Percentiles rank a stretch among this genome's conserved stretches.
These are phyloP conservation scores for Aspiorhynchus laticeps DNA, from an alignment of 2,113 vertebrate genomes.

Conservation along the genomic window DNA sequence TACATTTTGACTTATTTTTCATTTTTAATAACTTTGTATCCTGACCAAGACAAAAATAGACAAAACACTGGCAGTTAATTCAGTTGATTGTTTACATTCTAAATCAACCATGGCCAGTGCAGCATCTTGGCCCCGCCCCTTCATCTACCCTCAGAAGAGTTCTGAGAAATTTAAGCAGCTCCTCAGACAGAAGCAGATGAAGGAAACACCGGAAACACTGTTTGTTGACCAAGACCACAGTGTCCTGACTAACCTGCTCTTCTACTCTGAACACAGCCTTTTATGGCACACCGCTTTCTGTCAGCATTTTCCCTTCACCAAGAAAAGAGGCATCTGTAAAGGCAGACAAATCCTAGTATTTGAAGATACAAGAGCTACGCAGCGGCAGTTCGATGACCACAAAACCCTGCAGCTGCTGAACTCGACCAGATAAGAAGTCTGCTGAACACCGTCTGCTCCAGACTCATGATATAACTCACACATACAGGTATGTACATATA, in stretches of 20 bases:
- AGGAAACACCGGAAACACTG: too few species aligned
- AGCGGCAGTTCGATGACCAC: not conserved
- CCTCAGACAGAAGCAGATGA: not conserved
- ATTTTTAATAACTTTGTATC: not conserved
- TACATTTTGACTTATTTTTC: not conserved
- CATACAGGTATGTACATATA: too few species aligned
- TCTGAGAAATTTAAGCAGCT: not conserved
- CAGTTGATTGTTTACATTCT: not conserved
- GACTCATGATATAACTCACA: not conserved
- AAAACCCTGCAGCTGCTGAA: not conserved
- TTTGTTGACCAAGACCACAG: not conserved
- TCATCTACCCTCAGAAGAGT: not conserved
- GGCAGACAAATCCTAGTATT: not conserved
- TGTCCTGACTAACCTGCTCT: too few species aligned
- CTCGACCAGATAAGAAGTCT: not conserved
- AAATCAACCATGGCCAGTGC: not conserved
- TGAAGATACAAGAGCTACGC: not conserved
- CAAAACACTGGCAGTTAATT: too few species aligned
- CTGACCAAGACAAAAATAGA: too few species aligned
- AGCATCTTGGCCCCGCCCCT: not conserved
- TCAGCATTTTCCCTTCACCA: not conserved
- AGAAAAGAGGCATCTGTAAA: conserved; percentile 21
- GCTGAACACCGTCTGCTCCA: not conserved
- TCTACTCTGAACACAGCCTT: not conserved
- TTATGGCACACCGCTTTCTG: not conserved